phyloP scores from a whole-genome alignment of 2,888 invertebrate species.

The Petrolisthes cinctipes region DNA sequence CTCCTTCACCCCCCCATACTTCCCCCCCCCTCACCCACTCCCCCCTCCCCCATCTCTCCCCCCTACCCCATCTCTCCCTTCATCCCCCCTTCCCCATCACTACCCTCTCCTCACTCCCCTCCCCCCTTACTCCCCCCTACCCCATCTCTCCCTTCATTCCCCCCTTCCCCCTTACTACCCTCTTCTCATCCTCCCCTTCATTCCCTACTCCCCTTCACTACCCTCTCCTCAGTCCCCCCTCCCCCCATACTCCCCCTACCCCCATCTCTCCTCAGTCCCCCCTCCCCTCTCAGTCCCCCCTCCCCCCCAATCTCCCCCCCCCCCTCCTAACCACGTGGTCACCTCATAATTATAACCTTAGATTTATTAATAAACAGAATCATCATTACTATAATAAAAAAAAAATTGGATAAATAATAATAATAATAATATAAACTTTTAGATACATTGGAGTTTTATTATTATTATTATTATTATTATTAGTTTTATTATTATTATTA shows the following conservation, averaged over 20 bases:
- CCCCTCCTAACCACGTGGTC: background rate
- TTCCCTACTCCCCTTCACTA: background rate
- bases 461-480: too few species aligned
- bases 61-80: too few species aligned
- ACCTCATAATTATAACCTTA: background rate
- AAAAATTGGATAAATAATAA: background rate
- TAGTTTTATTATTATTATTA: too few species aligned
- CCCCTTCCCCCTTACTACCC: background rate
- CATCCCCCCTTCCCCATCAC: background rate
- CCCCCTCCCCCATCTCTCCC: background rate
- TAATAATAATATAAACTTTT: background rate
- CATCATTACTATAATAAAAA: too few species aligned
- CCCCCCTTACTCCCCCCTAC: background rate
- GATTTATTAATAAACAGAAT: too few species aligned
- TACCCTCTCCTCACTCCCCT: background rate
- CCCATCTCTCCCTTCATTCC: background rate
- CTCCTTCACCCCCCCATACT: background rate
- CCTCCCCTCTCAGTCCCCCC: background rate
- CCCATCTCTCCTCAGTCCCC: background rate
- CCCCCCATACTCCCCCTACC: background rate
- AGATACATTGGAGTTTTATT: too few species aligned
- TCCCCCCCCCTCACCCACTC: background rate
- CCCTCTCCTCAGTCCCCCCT: background rate
- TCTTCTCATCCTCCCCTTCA: background rate
- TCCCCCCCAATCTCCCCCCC: too few species aligned